Evolutionary conservation across 2,113 vertebrate genomes (phyloP).

Genomic region (Piaya cayana): DNA sequence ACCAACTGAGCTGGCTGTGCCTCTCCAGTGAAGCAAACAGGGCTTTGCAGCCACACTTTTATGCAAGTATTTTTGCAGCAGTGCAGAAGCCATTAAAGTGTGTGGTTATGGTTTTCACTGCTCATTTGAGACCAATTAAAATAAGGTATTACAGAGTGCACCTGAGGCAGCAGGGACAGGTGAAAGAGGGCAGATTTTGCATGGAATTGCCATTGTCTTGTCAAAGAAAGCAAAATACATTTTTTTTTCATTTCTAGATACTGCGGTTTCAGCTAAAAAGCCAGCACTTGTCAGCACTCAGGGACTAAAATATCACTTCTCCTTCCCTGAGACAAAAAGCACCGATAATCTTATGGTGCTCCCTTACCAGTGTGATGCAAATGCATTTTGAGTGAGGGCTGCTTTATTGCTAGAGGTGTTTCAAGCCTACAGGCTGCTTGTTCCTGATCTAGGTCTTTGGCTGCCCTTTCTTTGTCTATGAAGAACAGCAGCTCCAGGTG

Average conservation of each 20-base stretch:
- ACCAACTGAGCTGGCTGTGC: neutral
- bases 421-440: neutral
- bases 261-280: neutral
- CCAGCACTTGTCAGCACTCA: accelerated
- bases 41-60: neutral
- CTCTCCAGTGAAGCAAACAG: neutral
- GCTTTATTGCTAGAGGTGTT: neutral
- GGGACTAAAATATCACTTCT: neutral
- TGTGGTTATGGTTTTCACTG: neutral
- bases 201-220: neutral
- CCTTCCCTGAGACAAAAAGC: neutral
- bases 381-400: neutral
- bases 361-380: neutral
- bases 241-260: neutral
- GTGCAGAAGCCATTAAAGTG: neutral
- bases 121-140: constrained; percentile 15
- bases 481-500: neutral
- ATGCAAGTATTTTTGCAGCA: neutral
- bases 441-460: neutral
- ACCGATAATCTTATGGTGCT: neutral
- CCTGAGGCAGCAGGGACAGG: neutral
- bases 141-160: neutral
- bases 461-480: neutral
- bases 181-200: neutral
- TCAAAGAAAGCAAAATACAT: neutral